Conservation (phyloP, 2,113 vertebrate genomes). For the Xenopus tropicalis region UCB_Xtro_10.0 CM004444.2:80218501-80219000, state of each 20-base stretch:
- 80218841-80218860: constrained; percentile 45
- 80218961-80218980: constrained; percentile 17
- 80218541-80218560: not conserved
- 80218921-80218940: constrained; percentile 28
- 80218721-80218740: constrained; percentile 42
- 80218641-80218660: constrained; percentile 24
- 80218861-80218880: constrained; percentile 50
- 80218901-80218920: constrained; percentile 16
- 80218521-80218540: no score
- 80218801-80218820: constrained; percentile 50
- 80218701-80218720: constrained; percentile 39
- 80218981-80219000: not conserved
- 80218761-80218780: constrained; percentile 45
- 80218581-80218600: constrained; percentile 32
- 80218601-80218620: constrained; percentile 1
- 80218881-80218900: constrained; percentile 46
- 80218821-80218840: constrained; percentile 51
- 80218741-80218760: constrained; percentile 43
- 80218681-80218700: constrained; percentile 17
- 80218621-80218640: constrained; percentile 35
- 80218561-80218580: constrained; percentile 26
- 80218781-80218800: constrained; percentile 42
- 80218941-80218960: constrained; percentile 18
- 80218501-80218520: no score
- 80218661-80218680: constrained; percentile 23